Conservation (phyloP, 2,888 invertebrate genomes). For the Harpalus rubripes region DNA sequence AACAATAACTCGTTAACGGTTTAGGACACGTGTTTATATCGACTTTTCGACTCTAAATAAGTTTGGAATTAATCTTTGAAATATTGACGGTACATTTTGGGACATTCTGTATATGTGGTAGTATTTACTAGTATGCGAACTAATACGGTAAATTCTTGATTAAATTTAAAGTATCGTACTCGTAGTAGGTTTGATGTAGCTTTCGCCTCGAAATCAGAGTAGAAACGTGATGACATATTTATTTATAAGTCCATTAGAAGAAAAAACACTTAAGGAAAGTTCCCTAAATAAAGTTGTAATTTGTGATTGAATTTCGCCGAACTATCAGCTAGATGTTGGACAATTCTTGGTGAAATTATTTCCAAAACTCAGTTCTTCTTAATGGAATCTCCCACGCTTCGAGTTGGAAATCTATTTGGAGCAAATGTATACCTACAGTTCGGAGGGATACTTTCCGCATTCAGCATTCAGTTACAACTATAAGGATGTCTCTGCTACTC, state of each 20-base stretch:
- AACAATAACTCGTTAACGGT: no score
- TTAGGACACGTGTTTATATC: no score
- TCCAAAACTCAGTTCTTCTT: neutral
- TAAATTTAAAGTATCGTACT: no score
- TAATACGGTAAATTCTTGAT: no score
- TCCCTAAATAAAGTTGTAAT: neutral
- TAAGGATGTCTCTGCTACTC: neutral
- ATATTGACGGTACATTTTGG: no score
- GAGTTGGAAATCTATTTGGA: neutral
- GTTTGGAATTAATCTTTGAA: no score
- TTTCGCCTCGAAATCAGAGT: neutral
- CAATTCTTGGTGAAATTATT: neutral
- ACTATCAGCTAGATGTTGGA: slow-evolving; percentile 1
- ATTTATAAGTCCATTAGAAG: slow-evolving; percentile 6
- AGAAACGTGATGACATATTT: neutral
- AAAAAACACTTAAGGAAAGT: neutral
- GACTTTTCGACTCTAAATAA: no score
- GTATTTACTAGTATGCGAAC: no score
- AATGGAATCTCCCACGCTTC: neutral
- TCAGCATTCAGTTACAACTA: neutral
- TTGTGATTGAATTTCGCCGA: neutral
- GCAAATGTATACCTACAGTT: slow-evolving; percentile 2
- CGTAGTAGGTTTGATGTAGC: no score
- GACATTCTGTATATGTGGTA: no score
- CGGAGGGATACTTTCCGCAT: neutral